A percentile compares a stretch with the other conserved stretches of the same genome.
These are phyloP conservation scores for Esox masquinongy DNA, from an alignment of 2,797 vertebrate species.

Conservation along the genomic window DNA sequence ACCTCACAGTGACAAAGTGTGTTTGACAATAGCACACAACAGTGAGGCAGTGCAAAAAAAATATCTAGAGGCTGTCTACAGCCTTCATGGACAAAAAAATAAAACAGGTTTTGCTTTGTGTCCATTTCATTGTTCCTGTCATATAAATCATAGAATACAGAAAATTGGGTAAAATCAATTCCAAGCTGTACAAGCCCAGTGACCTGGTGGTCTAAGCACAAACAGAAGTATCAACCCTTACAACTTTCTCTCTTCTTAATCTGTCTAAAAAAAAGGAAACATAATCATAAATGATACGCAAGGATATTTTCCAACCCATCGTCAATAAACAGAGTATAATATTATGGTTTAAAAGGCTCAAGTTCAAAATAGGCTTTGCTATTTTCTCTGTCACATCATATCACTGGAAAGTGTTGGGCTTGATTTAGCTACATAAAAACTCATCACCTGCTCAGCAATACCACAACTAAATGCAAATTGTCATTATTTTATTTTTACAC, in stretches of 20 bases:
- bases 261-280: no score
- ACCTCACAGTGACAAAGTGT: slow-evolving; percentile 36
- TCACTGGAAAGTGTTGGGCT: not conserved
- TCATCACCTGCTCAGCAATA: not conserved
- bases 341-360: not conserved
- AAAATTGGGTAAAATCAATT: not conserved
- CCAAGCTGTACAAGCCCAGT: no score
- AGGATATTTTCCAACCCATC: not conserved
- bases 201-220: no score
- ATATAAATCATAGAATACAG: not conserved
- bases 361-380: not conserved
- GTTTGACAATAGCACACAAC: slow-evolving; percentile 25
- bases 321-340: not conserved
- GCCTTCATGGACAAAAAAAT: not conserved
- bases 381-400: not conserved
- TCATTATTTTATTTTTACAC: no score
- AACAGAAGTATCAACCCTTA: no score
- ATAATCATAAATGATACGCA: no score
- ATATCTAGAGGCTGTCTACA: not conserved
- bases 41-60: slow-evolving; percentile 9
- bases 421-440: not conserved
- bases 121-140: not conserved
- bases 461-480: not conserved
- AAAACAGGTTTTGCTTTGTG: not conserved
- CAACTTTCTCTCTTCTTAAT: no score